Percentiles rank a stretch among this genome's conserved stretches.
These are phyloP conservation scores for Lanius collurio DNA, from an alignment of 2,113 vertebrate genomes.

Conservation along the genomic window DNA sequence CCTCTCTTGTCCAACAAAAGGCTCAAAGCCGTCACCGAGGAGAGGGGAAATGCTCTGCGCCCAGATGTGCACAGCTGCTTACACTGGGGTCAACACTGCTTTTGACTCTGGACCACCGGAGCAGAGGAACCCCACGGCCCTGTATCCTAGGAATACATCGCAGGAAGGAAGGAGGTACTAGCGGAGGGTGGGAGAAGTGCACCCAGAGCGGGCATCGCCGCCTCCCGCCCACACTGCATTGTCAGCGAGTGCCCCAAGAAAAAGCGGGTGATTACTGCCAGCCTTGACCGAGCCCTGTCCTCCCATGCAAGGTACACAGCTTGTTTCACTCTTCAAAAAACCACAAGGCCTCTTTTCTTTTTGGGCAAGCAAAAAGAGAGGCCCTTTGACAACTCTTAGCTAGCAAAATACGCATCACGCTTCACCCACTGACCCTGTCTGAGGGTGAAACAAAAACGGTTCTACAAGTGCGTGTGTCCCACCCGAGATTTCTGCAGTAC, in stretches of 20 bases:
- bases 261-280: not conserved
- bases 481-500: not conserved
- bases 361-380: not conserved
- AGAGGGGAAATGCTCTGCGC: not conserved
- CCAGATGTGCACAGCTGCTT: not conserved
- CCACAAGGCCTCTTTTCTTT: not conserved
- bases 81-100: not conserved
- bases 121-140: not conserved
- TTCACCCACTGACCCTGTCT: not conserved
- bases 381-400: not conserved
- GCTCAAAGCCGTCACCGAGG: rapidly evolving
- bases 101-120: not conserved
- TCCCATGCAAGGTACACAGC: not conserved
- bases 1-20: not conserved
- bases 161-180: not conserved
- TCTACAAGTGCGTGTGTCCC: not conserved
- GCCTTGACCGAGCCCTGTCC: not conserved
- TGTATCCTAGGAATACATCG: not conserved
- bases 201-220: not conserved
- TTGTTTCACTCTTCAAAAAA: not conserved
- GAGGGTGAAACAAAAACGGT: not conserved
- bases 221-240: not conserved
- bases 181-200: not conserved
- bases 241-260: not conserved
- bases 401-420: not conserved